Conservation (phyloP, 2,888 invertebrate genomes). For the Carabus problematicus region DNA sequence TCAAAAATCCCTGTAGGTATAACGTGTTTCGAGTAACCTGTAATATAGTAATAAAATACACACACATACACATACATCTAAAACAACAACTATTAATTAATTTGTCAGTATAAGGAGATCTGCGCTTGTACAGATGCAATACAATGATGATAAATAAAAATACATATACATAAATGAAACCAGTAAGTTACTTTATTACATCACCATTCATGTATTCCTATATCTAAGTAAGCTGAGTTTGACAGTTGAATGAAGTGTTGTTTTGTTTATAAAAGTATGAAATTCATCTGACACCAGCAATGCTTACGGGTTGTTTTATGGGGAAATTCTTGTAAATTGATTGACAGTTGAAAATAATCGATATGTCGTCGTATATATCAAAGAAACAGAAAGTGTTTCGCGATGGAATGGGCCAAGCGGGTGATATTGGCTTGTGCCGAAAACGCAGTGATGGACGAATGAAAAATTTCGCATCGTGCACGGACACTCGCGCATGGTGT, state of each 20-base stretch:
- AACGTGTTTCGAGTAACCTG: constrained; percentile 36
- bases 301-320: constrained; percentile 28
- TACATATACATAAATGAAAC: constrained; percentile 39
- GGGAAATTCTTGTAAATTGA: constrained; percentile 28
- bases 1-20: constrained; percentile 33
- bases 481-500: constrained; percentile 67
- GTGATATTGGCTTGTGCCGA: constrained; percentile 56
- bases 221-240: neutral
- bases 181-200: neutral
- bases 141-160: constrained; percentile 46
- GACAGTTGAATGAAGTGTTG: constrained; percentile 10
- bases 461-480: constrained; percentile 65
- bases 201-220: neutral
- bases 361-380: constrained; percentile 51
- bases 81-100: constrained; percentile 33
- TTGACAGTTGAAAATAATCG: neutral
- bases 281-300: constrained; percentile 17
- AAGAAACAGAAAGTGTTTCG: constrained; percentile 53
- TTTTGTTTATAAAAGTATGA: constrained; percentile 28
- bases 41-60: constrained; percentile 35
- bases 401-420: constrained; percentile 54
- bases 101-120: constrained; percentile 49
- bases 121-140: constrained; percentile 50
- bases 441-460: constrained; percentile 64
- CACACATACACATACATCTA: constrained; percentile 37